These are phyloP conservation scores for Morus bassanus DNA, from an alignment of 2,797 vertebrate genomes.

Conservation along the genomic window DNA sequence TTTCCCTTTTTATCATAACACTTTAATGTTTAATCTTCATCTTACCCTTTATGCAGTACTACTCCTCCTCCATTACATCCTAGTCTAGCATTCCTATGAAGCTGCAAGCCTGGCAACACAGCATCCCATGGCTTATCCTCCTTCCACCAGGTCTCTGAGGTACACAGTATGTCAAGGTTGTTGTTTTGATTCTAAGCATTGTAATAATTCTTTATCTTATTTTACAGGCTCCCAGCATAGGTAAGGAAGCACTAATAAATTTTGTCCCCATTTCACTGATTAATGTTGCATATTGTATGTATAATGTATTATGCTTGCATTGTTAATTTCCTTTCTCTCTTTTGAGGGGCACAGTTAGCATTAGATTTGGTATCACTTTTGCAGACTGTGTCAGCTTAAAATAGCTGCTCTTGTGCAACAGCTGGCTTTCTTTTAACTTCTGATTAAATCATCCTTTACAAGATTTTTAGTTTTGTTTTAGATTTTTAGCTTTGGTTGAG, in stretches of 20 bases:
- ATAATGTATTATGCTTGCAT: background rate
- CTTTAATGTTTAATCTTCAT: background rate
- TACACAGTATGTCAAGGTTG: background rate
- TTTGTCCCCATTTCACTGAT: background rate
- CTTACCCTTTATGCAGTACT: background rate
- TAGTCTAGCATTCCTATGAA: background rate
- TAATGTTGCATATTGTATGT: background rate
- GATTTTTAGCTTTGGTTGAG: background rate
- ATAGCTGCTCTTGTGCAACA: background rate
- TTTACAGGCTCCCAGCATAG: background rate
- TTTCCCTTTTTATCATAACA: background rate
- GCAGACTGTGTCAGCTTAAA: background rate
- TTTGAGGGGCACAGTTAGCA: background rate
- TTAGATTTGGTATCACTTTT: background rate
- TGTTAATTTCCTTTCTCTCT: background rate
- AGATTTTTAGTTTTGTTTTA: background rate
- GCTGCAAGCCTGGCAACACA: background rate
- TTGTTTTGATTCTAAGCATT: background rate
- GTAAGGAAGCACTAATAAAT: background rate
- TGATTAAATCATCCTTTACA: background rate
- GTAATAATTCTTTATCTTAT: background rate
- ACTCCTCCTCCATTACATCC: fast-evolving
- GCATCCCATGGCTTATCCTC: background rate
- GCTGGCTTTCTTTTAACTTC: background rate
- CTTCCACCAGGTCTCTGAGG: background rate